Evolutionary conservation across 2,113 vertebrate species (phyloP).

Genomic region (Arothron firmamentum): DNA sequence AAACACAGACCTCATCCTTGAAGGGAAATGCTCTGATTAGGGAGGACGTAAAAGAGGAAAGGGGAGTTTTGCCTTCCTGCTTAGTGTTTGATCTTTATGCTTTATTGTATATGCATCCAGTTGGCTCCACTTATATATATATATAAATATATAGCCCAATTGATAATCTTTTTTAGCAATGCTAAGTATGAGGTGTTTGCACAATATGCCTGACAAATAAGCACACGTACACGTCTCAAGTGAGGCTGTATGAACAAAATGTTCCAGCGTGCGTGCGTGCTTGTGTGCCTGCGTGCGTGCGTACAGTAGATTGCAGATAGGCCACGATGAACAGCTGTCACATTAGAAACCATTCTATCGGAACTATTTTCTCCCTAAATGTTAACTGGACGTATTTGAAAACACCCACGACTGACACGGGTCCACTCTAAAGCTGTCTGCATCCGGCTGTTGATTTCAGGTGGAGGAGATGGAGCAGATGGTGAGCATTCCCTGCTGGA

Average conservation of each 20-base stretch:
- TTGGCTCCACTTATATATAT: too few species aligned
- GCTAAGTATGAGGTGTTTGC: too few species aligned
- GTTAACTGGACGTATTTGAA: neutral
- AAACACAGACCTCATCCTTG: constrained; percentile 76
- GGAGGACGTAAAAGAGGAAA: neutral
- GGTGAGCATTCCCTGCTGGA: constrained; percentile 80
- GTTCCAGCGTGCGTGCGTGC: neutral
- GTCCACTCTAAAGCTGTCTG: too few species aligned
- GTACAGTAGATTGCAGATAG: too few species aligned
- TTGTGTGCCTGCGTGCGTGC: neutral
- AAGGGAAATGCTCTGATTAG: constrained; percentile 85
- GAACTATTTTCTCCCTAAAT: constrained; percentile 2
- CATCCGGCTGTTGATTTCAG: constrained; percentile 5
- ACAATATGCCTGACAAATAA: too few species aligned
- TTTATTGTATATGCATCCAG: too few species aligned
- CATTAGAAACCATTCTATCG: neutral
- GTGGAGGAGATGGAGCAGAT: constrained; percentile 18
- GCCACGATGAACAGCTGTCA: too few species aligned
- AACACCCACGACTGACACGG: neutral
- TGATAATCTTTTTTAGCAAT: too few species aligned
- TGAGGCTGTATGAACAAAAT: constrained; percentile 4
- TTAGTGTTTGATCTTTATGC: too few species aligned
- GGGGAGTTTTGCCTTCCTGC: neutral
- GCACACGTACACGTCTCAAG: too few species aligned
- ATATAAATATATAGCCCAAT: too few species aligned